phyloP scores from a whole-genome alignment of 2,888 invertebrate genomes.

The Thecocarcelia acutangulata region DNA sequence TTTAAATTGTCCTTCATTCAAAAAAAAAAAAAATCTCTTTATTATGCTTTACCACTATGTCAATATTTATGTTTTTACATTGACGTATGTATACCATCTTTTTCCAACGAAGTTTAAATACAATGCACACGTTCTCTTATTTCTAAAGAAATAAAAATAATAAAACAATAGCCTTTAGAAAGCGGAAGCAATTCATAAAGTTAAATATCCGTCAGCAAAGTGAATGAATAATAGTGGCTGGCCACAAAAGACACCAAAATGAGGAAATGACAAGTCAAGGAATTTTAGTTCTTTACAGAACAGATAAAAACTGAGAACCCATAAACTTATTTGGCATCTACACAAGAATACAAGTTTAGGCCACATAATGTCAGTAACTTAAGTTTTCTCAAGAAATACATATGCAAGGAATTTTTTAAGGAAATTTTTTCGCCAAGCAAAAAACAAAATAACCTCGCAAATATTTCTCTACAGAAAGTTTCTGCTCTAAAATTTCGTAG shows the following conservation, averaged over 20 bases:
- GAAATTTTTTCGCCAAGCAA: too few species aligned
- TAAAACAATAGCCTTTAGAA: conserved; percentile 41
- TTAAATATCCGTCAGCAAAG: conserved; percentile 57
- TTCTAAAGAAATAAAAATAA: not conserved
- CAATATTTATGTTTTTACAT: too few species aligned
- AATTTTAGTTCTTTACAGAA: not conserved
- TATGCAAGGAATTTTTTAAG: too few species aligned
- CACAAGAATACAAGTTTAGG: too few species aligned
- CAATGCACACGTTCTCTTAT: not conserved
- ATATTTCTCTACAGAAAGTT: too few species aligned
- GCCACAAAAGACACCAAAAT: not conserved
- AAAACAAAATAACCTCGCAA: too few species aligned
- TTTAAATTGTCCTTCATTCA: conserved; percentile 4
- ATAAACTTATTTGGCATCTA: too few species aligned
- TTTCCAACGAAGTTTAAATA: not conserved
- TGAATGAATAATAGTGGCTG: conserved; percentile 22
- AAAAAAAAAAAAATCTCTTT: too few species aligned
- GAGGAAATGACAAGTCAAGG: conserved; percentile 1
- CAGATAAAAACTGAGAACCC: not conserved
- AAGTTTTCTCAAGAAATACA: too few species aligned
- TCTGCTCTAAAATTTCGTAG: too few species aligned
- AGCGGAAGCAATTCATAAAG: conserved; percentile 61
- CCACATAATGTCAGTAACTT: too few species aligned
- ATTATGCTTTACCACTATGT: too few species aligned
- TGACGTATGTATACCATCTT: not conserved